Evolutionary conservation across 2,888 invertebrate genomes (phyloP), one percentile per base, ranked within the genome.

Genomic region (Drosophila eohydei): DNA sequence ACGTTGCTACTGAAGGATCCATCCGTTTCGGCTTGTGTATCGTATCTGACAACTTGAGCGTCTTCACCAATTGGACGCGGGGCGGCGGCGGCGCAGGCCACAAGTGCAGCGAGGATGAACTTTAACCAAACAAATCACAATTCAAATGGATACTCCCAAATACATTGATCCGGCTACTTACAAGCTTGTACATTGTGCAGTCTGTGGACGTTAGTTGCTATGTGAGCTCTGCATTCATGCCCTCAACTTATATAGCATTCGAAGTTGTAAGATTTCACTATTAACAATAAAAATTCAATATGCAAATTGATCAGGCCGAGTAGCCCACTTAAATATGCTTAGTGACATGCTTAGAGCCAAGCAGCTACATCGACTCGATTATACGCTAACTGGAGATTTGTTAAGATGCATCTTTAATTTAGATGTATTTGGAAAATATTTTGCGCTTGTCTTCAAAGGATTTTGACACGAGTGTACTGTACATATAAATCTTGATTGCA

Each of bases 1-100:
- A 89, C 94, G 0, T 52, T 43, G 82, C 89, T 94, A 0, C 83
- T 63, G 92, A 91, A 95, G 14, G 82, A 71, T 1, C 92, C 90
- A 67, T 94, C 94, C 11, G 71, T 72, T 6, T 91, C 81, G 7
- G 81, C 61, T 28, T 81, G 74, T 28, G 74, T 71, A 0, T 56
- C 51, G 11, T 80, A 74, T 57, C 58, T 66, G 2, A 38, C 56
- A 48, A 85, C 41, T 44, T 34, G 70, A 41, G 8, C 67, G 0
- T 62, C 48, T 0, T 34, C 11, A 9, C 52, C 74, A 21, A 21
- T 21, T 2, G 38, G 38, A 11, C 32, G 46, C 44, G 75, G 76
- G 46, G 64, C 81, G 55, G 80, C 80, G 44, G 59, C 46, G 66
- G 66, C 71, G 30, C 72, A 77, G 54, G 54, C 73, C 72, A 74